Evolutionary conservation across 2,113 vertebrate genomes (phyloP).

Genomic region (Anser cygnoides): DNA sequence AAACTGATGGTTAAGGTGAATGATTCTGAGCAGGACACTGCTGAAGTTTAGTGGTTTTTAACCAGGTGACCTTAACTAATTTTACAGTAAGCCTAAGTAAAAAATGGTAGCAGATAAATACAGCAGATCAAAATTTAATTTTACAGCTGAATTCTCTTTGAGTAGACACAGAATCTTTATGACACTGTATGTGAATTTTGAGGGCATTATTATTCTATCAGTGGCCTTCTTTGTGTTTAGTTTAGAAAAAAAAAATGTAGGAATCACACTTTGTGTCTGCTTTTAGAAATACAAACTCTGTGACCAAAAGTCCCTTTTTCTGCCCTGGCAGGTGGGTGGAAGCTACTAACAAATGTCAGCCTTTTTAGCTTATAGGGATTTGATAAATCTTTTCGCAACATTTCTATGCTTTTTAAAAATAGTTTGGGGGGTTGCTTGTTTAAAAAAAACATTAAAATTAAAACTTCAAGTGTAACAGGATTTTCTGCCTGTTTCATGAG

Average conservation of each 20-base stretch:
- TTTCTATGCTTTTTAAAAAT: not conserved
- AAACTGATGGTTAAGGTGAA: not conserved
- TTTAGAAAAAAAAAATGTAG: not conserved
- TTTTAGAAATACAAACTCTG: not conserved
- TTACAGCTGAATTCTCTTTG: not conserved
- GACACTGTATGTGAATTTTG: not conserved
- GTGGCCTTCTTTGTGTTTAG: not conserved
- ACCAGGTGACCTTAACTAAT: not conserved
- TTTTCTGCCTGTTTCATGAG: not conserved
- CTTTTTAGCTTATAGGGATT: not conserved
- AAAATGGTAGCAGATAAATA: not conserved
- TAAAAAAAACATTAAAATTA: not conserved
- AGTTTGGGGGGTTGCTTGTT: not conserved
- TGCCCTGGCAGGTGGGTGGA: not conserved
- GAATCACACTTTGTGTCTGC: not conserved
- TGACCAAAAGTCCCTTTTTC: not conserved
- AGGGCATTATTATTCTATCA: not conserved
- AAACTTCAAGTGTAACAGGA: not conserved
- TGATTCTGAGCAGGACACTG: not conserved
- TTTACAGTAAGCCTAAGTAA: not conserved
- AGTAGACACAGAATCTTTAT: not conserved
- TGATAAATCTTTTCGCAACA: no score
- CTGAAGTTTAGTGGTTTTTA: not conserved
- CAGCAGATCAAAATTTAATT: not conserved
- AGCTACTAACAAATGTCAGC: not conserved